These are phyloP conservation scores for Esox masquinongy DNA, from an alignment of 2,797 vertebrate genomes.

Conservation along the genomic window DNA sequence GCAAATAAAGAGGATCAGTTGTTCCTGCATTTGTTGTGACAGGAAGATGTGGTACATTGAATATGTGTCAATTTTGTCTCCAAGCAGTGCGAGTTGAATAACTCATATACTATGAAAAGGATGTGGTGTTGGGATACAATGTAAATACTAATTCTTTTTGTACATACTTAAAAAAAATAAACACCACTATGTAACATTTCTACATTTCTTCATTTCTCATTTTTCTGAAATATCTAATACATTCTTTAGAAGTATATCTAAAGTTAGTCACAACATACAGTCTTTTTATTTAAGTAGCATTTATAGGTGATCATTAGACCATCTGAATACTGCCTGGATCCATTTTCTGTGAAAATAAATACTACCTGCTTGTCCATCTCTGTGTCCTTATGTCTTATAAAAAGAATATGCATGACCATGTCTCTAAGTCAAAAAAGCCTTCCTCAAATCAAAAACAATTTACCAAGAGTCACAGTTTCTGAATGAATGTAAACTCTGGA, in stretches of 20 bases:
- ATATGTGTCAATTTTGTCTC: neutral
- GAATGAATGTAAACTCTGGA: no score
- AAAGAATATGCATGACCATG: neutral
- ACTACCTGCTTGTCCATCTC: neutral
- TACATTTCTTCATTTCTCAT: no score
- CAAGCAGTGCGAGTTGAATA: neutral
- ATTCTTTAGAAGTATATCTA: neutral
- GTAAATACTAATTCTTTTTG: constrained; percentile 63
- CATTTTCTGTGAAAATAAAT: neutral
- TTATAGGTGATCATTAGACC: no score
- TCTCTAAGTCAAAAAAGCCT: neutral
- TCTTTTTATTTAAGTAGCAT: constrained; percentile 4
- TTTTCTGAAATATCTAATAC: neutral
- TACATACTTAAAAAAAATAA: constrained; percentile 64
- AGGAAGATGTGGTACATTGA: neutral
- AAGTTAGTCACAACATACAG: neutral
- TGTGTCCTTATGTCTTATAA: neutral
- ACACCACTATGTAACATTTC: constrained; percentile 20
- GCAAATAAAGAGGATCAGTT: neutral
- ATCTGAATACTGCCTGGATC: neutral
- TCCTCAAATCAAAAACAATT: neutral
- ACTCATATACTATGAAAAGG: neutral
- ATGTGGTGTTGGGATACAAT: constrained; percentile 29
- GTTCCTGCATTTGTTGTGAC: constrained; percentile 6
- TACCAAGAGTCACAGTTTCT: no score